Evolutionary conservation across 2,888 invertebrate species (phyloP), one percentile per base, ranked within the genome.

Genomic region (Gerris lacustris): DNA sequence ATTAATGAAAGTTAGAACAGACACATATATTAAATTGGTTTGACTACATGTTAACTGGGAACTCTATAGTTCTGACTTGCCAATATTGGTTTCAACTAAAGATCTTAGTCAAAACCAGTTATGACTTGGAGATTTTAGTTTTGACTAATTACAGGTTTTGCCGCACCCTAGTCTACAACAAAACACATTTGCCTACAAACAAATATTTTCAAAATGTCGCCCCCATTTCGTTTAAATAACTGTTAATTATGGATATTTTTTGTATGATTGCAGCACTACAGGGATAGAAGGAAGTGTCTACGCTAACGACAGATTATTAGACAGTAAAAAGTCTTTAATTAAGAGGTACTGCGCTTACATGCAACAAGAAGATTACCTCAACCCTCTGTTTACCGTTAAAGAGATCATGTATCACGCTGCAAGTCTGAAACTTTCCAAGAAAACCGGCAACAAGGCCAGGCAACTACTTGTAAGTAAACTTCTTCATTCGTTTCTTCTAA

Each of bases 401-500:
- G 96, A 96, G 81, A 86, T 89, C 4, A 95, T 97, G 93, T 85
- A 84, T 78, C 88, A 94, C 77, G 92, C 95, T 0, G 88, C 92
- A 0, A 87, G 92, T 76, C 84, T 96, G 73, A 96, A 96, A 78
- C 82, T 93, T 4, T 87, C 88, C 0, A 80, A 81, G 70, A 84
- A 83, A 5, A 78, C 88, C 6, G 83, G 86, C 0, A 79, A 80
- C 5, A 86, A 86, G 75, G 80, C 86, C 0, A 91, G 88, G 78
- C 80, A 84, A 69, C 82, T 86, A 78, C 82, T 91, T 80, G 90
- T 90, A 80, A 83, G 85, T 81, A 70, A 47, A 67, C 55, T 55
- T 55, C 31, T 31, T 31, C 31, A 31, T 31, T 31, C 31, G 31
- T 31, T 31, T 31, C 31, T 31, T 31, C 31, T 2, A 31, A 31